Percentiles rank a stretch among this genome's conserved stretches.
Conservation (phyloP, 1,140 invertebrate species). For the Drosophila serrata region DNA sequence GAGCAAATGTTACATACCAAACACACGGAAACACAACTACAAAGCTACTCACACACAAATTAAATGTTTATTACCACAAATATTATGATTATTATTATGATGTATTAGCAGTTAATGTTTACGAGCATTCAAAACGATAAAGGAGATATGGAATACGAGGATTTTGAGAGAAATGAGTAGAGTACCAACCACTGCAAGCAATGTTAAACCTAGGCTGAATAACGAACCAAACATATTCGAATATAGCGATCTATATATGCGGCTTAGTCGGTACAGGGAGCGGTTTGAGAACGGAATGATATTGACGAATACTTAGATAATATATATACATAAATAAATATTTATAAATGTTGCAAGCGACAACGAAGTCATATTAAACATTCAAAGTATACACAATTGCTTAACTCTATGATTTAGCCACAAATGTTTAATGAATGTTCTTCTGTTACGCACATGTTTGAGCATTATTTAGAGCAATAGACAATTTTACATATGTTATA, state of each 20-base stretch:
- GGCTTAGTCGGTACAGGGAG: conserved; percentile 34
- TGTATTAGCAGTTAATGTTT: conserved; percentile 74
- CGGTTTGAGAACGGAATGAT: conserved; percentile 27
- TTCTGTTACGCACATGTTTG: conserved; percentile 74
- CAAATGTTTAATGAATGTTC: conserved; percentile 43
- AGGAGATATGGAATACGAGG: conserved; percentile 1
- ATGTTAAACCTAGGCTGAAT: conserved; percentile 48
- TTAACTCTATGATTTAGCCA: conserved; percentile 46
- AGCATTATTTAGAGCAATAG: conserved; percentile 76
- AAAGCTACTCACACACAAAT: conserved; percentile 69
- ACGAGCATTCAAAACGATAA: conserved; percentile 10
- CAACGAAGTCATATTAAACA: conserved; percentile 53
- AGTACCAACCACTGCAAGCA: conserved; percentile 51
- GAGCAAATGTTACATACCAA: conserved; percentile 74
- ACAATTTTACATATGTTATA: conserved; percentile 63
- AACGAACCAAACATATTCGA: conserved; percentile 48
- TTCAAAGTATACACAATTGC: conserved; percentile 31
- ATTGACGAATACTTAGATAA: conserved; percentile 40
- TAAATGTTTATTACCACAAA: conserved; percentile 74
- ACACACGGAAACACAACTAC: conserved; percentile 23
- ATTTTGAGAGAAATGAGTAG: background rate
- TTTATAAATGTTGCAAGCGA: conserved; percentile 48
- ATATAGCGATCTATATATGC: conserved; percentile 25
- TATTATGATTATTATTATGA: conserved; percentile 67
- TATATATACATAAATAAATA: conserved; percentile 46